Evolutionary conservation across 1,140 invertebrate genomes (phyloP), one percentile per base, ranked within the genome.

Genomic region (Limonius californicus): DNA sequence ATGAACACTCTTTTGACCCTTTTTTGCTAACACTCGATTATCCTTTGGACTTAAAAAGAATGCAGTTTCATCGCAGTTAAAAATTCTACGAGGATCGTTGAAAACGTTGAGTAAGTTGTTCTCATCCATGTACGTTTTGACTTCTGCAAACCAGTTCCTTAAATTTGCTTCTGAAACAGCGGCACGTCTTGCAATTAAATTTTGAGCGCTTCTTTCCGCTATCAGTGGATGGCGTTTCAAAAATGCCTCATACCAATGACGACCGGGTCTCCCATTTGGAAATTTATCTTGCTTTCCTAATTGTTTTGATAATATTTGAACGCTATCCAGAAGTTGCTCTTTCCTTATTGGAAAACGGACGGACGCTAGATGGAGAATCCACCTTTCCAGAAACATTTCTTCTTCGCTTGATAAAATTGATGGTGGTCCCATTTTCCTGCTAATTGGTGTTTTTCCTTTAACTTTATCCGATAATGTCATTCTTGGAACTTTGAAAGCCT

Each of bases 11-110:
- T 73, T 72, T 11, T 70, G 30, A 20, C 72, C 69, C 68, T 70
- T 74, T 47, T 62, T 57, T 4, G 54, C 66, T 3, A 76, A 35
- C 3, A 75, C 70, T 56, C 63, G 62, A 2, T 68, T 67, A 21
- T 57, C 59, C 64, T 75, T 75, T 12, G 73, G 72, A 43, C 35
- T 57, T 23, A 77, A 61, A 47, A 66, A 62, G n/a, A 78, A 70
- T 23, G 69, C 72, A 30, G 70, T 74, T 65, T 79, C 75, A 50
- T 78, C 73, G 14, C 65, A 54, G 62, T 77, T 78, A 21, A 75
- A 72, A 4, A 76, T 67, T 14, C 71, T 60, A 12, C 57, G 57
- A 16, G 68, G 68, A 57, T 74, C 64, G 11, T 32, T 32, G 27
- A 32, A 32, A 55, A 70, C 14, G 18, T 70, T 54, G n/a, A 71